Base-by-base conservation (phyloP, 1,140 invertebrate species). In the Tribolium madens region DNA sequence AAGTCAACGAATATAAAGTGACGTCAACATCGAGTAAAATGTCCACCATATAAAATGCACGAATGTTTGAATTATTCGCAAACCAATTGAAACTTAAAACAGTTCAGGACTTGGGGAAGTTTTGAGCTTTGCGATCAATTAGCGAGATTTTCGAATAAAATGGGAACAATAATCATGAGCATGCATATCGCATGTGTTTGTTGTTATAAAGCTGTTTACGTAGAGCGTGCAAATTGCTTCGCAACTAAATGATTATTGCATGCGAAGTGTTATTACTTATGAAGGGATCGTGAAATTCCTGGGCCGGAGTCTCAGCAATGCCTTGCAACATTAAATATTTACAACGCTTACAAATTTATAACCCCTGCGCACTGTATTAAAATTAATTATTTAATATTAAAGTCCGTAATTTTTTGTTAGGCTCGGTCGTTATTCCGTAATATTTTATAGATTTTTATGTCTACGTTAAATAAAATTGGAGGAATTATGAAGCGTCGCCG, bases 301-400 rank as follows among this genome's bases (percentile, higher is more conserved):
- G 73, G 74, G 21, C 53, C 73, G 74, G 53, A 75, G 57, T 77
- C 74, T 73, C 57, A 57, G 78, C 75, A 77, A 75, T 80, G 80
- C 81, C 81, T 81, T 81, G 77, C 76, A 73, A 75, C 78, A 78
- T 84, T 79, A 84, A 84, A 84, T 82, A 83, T 84, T 84, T 80
- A 84, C 82, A 60, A 47, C 78, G 78, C 70, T 83, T 81, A 84
- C 78, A 74, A 82, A 84, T 84, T 84, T 84, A 83, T 83, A 82
- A 82, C 82, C 77, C 74, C 77, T 78, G 79, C 80, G 82, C 82
- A 78, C 82, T 78, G 82, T 84, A 84, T 84, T 84, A 84, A 84
- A 84, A 83, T 84, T 84, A 84, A 84, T 83, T 84, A 84, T 84
- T 84, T 83, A 84, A 81, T 83, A 84, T 83, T 83, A 84, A 82